Evolutionary conservation across 2,797 vertebrate genomes (phyloP), one percentile per base, ranked within the genome.

Genomic region (Myripristis jacobus): DNA sequence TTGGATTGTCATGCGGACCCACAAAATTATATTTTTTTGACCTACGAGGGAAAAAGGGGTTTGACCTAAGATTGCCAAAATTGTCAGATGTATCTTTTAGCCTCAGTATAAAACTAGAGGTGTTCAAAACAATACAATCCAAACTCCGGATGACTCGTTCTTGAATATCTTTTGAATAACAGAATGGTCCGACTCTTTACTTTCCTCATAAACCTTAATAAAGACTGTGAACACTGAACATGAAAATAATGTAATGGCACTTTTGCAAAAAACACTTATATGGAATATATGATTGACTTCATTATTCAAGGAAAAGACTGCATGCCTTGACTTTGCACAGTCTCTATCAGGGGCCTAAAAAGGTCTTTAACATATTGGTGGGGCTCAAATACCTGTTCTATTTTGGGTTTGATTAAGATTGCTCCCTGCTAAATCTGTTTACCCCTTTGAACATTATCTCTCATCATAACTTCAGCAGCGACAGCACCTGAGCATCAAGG

Each of bases 401-500:
- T 56, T 76, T 48, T 46, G 5, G 46, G 19, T 46, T 64, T 29
- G 41, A 64, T 68, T 27, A 25, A 55, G 15, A 68, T 65, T 10
- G 19, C 24, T 47, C 22, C 24, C 18, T 22, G 6, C 58, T 46
- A 1, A 47, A 64, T 36, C 31, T 71, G 24, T 73, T 72, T 43
- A 31, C 53, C 38, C 15, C 31, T 53, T 58, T 7, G 18, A 44
- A 25, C 10, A 48, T n/a, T 29, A 48, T 31, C 46, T 50, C 19
- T 70, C 31, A 55, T 71, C 51, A 68, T 41, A 46, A 83, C 78
- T 85, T 77, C 38, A 44, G 58, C 70, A 63, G 81, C 76, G 77
- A 65, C 84, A 79, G 46, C 84, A 82, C 70, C 84, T 81, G 61
- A 83, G 71, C 66, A 44, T 58, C 75, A 63, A 52, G 62, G 84